A percentile compares a stretch with the other conserved stretches of the same genome.
phyloP scores from a whole-genome alignment of 2,797 vertebrate species.

The Sylvia borin region DNA sequence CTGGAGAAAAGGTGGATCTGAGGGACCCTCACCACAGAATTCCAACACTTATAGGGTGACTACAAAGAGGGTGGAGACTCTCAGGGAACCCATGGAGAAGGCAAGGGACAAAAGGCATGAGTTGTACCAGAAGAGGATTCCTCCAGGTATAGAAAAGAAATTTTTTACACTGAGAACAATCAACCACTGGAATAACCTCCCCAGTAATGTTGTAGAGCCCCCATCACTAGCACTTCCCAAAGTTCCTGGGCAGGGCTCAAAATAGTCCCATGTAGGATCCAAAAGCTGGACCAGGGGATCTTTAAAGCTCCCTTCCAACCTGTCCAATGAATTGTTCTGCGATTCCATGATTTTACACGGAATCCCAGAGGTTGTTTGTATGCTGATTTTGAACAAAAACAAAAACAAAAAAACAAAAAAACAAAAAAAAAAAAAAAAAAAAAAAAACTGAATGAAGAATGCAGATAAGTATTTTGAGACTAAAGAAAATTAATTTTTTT shows the following conservation, averaged over 20 bases:
- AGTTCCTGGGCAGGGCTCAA: not conserved
- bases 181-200: not conserved
- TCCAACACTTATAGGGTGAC: not conserved
- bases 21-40: not conserved
- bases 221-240: not conserved
- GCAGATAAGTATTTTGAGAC: not conserved
- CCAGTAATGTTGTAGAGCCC: not conserved
- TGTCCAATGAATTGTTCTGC: not conserved
- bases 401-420: no score
- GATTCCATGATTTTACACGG: not conserved
- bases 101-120: not conserved
- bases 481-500: not conserved
- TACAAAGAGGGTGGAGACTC: not conserved
- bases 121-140: not conserved
- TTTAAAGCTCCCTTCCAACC: not conserved
- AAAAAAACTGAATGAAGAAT: not conserved
- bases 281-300: not conserved
- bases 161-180: not conserved
- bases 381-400: not conserved
- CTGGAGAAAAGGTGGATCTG: rapidly evolving
- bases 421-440: no score
- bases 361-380: not conserved
- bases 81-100: not conserved
- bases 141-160: not conserved
- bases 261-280: rapidly evolving